Percentiles rank a stretch among this genome's conserved stretches.
Conservation (phyloP, 92 coral and sea anemone species). For the Umimayanthus chanpuru region DNA sequence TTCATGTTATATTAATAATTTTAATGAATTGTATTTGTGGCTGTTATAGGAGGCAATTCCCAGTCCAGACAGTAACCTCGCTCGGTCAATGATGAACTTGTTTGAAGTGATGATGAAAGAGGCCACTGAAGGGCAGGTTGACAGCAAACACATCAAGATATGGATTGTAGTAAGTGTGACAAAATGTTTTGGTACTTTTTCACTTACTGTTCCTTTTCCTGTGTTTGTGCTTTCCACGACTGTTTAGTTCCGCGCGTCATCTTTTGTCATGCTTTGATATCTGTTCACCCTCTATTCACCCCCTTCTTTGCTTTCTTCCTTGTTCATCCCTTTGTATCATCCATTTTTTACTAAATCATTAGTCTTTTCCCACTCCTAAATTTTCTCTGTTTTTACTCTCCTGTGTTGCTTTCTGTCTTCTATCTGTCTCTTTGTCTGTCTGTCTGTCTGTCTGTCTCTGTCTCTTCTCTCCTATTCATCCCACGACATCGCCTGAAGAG, state of each 20-base stretch:
- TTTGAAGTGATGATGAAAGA: slow-evolving; percentile 96
- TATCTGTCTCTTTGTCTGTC: too few species aligned
- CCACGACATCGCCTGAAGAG: too few species aligned
- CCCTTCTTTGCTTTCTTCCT: too few species aligned
- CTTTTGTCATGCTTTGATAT: too few species aligned
- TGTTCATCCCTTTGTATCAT: not conserved
- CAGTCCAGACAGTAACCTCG: slow-evolving; percentile 91
- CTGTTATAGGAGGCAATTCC: slow-evolving; percentile 78
- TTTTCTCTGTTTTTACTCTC: too few species aligned
- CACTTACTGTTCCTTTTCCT: not conserved
- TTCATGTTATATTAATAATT: not conserved
- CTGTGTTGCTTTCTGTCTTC: too few species aligned
- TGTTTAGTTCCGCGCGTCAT: too few species aligned
- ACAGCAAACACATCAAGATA: slow-evolving; percentile 81
- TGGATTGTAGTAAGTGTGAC: slow-evolving; percentile 86
- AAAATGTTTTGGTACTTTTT: not conserved
- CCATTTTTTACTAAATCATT: not conserved
- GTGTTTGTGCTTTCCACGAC: not conserved
- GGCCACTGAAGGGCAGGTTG: slow-evolving; percentile 67
- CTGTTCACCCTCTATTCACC: too few species aligned
- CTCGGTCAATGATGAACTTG: slow-evolving; percentile 96
- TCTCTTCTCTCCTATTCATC: too few species aligned
- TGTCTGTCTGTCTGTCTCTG: too few species aligned
- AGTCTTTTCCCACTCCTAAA: too few species aligned
- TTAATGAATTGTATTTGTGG: not conserved